Percentiles rank a stretch among this genome's conserved stretches.
Conservation (phyloP, 2,113 vertebrate species). For the Cheilinus undulatus region DNA sequence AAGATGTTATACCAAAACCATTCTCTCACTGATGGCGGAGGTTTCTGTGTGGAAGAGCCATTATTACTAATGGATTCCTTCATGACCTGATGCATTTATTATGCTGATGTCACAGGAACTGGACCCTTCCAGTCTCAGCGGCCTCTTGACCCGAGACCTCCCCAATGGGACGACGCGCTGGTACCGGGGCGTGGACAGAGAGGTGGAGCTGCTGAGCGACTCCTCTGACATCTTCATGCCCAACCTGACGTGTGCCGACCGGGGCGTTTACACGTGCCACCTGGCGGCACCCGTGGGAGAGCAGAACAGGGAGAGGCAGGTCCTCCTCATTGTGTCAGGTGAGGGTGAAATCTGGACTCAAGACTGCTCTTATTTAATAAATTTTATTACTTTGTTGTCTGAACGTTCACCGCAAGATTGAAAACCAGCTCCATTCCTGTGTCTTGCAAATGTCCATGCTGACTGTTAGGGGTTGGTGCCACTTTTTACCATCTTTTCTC, state of each 20-base stretch:
- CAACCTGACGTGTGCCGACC: constrained; percentile 59
- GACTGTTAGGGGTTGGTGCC: too few relatives aligned
- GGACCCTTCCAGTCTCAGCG: background rate
- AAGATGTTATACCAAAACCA: too few relatives aligned
- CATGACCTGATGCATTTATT: background rate
- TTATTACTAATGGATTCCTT: too few relatives aligned
- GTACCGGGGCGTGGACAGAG: constrained; percentile 32
- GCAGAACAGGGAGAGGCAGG: constrained; percentile 58
- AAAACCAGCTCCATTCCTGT: too few relatives aligned
- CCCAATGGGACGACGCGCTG: background rate
- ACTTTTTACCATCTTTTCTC: too few relatives aligned
- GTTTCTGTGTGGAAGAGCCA: too few relatives aligned
- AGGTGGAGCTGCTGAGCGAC: constrained; percentile 35
- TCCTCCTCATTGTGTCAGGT: constrained; percentile 71
- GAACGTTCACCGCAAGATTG: too few relatives aligned
- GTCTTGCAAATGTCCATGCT: too few relatives aligned
- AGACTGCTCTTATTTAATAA: too few relatives aligned
- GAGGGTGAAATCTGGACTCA: too few relatives aligned
- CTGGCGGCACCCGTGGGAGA: constrained; percentile 78
- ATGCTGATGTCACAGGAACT: constrained; percentile 41
- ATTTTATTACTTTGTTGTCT: too few relatives aligned
- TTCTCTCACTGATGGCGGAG: too few relatives aligned
- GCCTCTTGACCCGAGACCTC: constrained; percentile 66
- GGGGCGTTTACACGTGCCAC: constrained; percentile 72
- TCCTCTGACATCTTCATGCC: constrained; percentile 57